These are phyloP conservation scores for Ditula angustiorana DNA, from an alignment of 2,888 invertebrate species.

Conservation along the genomic window DNA sequence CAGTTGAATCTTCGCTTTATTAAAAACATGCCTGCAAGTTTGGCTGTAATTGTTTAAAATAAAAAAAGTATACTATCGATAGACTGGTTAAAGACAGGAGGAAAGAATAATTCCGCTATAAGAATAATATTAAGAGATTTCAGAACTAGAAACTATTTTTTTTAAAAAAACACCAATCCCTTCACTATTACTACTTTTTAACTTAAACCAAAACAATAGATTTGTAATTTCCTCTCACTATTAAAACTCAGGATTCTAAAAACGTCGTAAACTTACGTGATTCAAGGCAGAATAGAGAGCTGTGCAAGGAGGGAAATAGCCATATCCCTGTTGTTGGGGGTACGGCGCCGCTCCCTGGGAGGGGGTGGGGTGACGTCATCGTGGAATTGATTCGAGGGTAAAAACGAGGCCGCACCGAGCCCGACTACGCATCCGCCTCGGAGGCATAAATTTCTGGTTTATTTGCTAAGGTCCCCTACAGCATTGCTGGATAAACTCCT, in stretches of 20 bases:
- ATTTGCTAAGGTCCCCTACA: constrained; percentile 62
- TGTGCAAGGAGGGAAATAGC: constrained; percentile 70
- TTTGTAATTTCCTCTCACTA: neutral
- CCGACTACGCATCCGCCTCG: constrained; percentile 67
- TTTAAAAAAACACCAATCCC: too few species aligned
- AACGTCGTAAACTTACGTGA: constrained; percentile 31
- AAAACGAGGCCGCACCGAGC: constrained; percentile 77
- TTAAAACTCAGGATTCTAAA: constrained; percentile 11
- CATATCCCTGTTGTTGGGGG: constrained; percentile 63
- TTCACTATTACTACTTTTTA: too few species aligned
- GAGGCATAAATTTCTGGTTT: constrained; percentile 74
- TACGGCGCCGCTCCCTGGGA: constrained; percentile 46
- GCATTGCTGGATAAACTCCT: constrained; percentile 34
- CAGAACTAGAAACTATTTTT: too few species aligned
- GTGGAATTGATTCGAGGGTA: constrained; percentile 80
- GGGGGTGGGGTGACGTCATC: constrained; percentile 71
- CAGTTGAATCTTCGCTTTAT: too few species aligned
- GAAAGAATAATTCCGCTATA: too few species aligned
- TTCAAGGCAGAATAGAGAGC: constrained; percentile 56
- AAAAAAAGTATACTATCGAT: too few species aligned
- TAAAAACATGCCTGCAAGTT: too few species aligned
- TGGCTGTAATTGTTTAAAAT: too few species aligned
- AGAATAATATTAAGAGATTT: too few species aligned
- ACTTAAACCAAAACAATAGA: neutral
- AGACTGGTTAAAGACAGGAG: too few species aligned